Evolutionary conservation across 1,140 invertebrate species (phyloP).

Genomic region (Diploscapter pachys): DNA sequence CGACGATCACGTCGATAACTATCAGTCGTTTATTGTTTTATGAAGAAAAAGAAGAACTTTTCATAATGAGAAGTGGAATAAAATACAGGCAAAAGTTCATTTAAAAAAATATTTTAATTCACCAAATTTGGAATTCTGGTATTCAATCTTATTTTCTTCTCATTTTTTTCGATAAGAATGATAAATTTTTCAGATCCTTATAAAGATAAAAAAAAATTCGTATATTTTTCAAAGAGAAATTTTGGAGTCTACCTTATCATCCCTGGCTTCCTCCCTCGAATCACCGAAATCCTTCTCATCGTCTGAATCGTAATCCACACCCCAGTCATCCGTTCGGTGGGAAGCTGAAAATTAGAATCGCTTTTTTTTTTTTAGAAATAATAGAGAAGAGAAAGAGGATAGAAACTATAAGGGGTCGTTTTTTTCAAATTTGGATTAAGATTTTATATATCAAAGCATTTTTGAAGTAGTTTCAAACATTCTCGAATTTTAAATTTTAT

Average conservation of each 20-base stretch:
- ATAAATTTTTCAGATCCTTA: neutral
- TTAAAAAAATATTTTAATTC: neutral
- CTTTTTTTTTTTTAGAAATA: neutral
- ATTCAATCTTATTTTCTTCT: neutral
- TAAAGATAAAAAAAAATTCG: neutral
- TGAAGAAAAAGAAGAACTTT: neutral
- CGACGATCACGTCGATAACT: conserved; percentile 57
- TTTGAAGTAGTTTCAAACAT: no score
- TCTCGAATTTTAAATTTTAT: no score
- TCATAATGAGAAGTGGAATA: no score
- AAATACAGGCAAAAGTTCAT: no score
- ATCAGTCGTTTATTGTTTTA: conserved; percentile 44
- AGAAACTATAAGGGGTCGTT: no score
- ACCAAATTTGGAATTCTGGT: neutral
- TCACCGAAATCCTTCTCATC: conserved; percentile 67
- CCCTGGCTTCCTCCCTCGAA: conserved; percentile 16
- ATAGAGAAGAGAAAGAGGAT: no score
- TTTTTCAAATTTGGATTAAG: no score
- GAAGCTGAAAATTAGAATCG: conserved; percentile 12
- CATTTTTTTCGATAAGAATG: neutral
- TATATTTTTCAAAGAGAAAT: no score
- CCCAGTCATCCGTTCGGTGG: conserved; percentile 64
- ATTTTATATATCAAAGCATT: no score
- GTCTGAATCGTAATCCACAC: conserved; percentile 82
- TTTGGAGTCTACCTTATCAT: neutral